phyloP scores from a whole-genome alignment of 1,140 invertebrate genomes.

The Halesus radiatus region DNA sequence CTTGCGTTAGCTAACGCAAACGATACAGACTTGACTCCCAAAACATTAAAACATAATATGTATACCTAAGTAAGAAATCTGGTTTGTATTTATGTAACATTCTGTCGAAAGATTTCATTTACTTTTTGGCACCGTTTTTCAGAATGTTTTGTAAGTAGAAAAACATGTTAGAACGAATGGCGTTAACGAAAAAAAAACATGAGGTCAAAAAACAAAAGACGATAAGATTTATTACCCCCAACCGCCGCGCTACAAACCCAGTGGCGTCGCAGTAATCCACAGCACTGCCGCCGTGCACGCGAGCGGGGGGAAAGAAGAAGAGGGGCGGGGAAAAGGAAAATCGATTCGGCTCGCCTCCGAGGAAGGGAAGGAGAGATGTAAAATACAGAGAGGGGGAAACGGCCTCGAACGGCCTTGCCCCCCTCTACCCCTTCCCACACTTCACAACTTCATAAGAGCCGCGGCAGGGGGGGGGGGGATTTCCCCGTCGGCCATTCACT shows the following conservation, averaged over 20 bases:
- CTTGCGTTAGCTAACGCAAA: too few species aligned
- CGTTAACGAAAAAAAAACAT: neutral
- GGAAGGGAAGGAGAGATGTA: neutral
- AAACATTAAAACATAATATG: too few species aligned
- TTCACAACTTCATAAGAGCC: conserved; percentile 1
- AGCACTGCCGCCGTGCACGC: neutral
- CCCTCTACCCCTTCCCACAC: neutral
- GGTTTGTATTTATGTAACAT: too few species aligned
- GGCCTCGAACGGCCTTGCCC: conserved; percentile 10
- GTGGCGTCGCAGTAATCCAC: neutral
- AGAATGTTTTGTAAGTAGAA: neutral
- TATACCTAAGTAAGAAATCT: too few species aligned
- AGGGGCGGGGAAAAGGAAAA: conserved; percentile 6
- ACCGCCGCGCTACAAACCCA: neutral
- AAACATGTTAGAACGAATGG: neutral
- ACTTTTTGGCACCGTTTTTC: neutral
- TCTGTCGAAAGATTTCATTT: neutral
- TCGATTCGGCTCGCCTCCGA: conserved; percentile 19
- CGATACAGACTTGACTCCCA: too few species aligned
- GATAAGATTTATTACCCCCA: neutral
- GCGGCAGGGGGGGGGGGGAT: neutral
- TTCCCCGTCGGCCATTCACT: conserved; percentile 50
- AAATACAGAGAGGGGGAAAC: neutral
- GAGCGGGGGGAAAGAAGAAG: neutral
- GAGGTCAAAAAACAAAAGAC: neutral